These are phyloP conservation scores for Riptortus pedestris DNA, from an alignment of 1,140 invertebrate genomes.

Conservation along the genomic window DNA sequence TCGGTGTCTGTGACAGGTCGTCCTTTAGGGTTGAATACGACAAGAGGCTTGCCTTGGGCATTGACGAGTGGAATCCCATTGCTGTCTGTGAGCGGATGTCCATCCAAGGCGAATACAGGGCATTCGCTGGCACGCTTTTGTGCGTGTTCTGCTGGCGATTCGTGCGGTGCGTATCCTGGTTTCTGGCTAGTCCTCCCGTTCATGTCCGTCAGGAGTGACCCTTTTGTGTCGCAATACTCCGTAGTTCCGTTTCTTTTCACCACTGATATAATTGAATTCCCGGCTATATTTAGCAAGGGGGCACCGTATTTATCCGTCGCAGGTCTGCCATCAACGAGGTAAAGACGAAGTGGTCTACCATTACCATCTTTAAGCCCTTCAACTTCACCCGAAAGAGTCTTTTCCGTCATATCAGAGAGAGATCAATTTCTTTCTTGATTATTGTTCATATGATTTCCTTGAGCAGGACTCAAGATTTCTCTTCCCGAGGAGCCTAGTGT, in stretches of 20 bases:
- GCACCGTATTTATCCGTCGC: not conserved
- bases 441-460: too few species aligned
- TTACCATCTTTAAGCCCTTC: not conserved
- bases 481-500: too few species aligned
- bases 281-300: not conserved
- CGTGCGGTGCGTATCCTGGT: not conserved
- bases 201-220: not conserved
- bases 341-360: not conserved
- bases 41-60: not conserved
- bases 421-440: too few species aligned
- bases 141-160: not conserved
- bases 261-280: not conserved
- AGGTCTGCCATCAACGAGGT: not conserved
- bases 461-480: too few species aligned
- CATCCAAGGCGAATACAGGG: not conserved
- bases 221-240: not conserved
- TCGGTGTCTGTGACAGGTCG: not conserved
- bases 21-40: slow-evolving; percentile 7
- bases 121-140: not conserved
- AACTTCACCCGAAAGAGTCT: not conserved
- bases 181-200: not conserved
- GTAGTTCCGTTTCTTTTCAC: not conserved
- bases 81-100: not conserved
- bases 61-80: not conserved
- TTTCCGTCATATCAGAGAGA: not conserved